Evolutionary conservation across 2,797 vertebrate species (phyloP).

Genomic region (Sebastes nivosus): DNA sequence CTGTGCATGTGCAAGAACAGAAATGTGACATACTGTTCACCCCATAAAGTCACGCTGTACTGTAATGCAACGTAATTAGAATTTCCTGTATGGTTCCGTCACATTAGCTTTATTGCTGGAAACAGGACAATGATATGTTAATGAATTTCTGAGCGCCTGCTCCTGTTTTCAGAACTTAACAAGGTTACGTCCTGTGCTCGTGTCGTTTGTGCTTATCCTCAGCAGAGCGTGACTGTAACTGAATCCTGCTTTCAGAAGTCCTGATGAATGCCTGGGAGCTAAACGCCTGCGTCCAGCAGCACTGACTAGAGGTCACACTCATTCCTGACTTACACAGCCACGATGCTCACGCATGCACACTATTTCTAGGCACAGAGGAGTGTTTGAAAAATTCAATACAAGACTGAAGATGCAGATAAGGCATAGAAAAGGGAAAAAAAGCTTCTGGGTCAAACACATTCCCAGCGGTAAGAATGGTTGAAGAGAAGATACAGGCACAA

Average conservation of each 20-base stretch:
- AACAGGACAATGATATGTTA: not conserved
- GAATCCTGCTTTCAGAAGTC: slow-evolving; percentile 9
- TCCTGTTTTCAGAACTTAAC: slow-evolving; percentile 14
- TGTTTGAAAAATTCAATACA: not conserved
- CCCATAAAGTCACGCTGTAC: slow-evolving; percentile 4
- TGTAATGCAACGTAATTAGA: not conserved
- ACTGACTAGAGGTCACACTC: slow-evolving; percentile 14
- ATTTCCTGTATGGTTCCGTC: not conserved
- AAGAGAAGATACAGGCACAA: not conserved
- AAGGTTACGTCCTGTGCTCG: slow-evolving; percentile 20
- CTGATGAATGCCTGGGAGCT: slow-evolving; percentile 11
- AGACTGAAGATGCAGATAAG: not conserved
- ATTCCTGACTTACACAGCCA: not conserved
- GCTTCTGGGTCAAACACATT: not conserved
- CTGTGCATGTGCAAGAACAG: slow-evolving; percentile 1
- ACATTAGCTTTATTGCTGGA: slow-evolving; percentile 20
- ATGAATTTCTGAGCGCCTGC: slow-evolving; percentile 16
- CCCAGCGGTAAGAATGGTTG: not conserved
- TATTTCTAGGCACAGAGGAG: not conserved
- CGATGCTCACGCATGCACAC: not conserved
- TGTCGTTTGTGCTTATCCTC: slow-evolving; percentile 29
- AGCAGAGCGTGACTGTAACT: slow-evolving; percentile 21
- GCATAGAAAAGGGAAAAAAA: not conserved
- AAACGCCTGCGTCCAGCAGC: slow-evolving; percentile 26
- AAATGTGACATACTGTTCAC: not conserved